phyloP scores from a whole-genome alignment of 92 coral and sea anemone species.

The Parazoanthus darwini region DNA sequence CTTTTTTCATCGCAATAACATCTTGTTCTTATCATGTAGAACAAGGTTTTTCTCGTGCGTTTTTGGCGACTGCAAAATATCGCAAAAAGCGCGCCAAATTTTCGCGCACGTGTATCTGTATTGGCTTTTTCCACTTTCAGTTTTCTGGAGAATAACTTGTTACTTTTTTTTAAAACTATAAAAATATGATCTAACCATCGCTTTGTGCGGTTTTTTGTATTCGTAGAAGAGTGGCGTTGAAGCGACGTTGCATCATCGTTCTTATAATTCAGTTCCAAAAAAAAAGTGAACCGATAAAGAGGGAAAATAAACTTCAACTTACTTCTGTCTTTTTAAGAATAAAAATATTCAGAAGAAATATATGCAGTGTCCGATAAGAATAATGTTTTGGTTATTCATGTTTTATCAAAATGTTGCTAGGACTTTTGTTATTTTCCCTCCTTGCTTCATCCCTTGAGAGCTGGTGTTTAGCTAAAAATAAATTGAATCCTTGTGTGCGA shows the following conservation, averaged over 20 bases:
- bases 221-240: too few species aligned
- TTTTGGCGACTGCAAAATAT: not conserved
- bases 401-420: too few species aligned
- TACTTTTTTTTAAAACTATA: not conserved
- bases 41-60: not conserved
- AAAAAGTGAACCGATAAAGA: not conserved
- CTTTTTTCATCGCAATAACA: not conserved
- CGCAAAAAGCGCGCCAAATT: conserved; percentile 24
- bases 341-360: too few species aligned
- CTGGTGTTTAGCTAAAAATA: too few species aligned
- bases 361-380: not conserved
- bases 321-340: too few species aligned
- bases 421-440: too few species aligned
- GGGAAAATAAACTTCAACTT: not conserved
- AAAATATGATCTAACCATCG: not conserved
- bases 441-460: too few species aligned
- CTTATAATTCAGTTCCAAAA: too few species aligned
- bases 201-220: not conserved
- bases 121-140: not conserved
- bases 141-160: not conserved
- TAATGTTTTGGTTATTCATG: too few species aligned
- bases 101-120: not conserved
- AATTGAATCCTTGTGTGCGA: too few species aligned
- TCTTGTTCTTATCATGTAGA: not conserved
- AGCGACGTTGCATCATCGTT: too few species aligned